phyloP scores from a whole-genome alignment of 2,797 vertebrate species.

The Hoplostethus atlanticus region DNA sequence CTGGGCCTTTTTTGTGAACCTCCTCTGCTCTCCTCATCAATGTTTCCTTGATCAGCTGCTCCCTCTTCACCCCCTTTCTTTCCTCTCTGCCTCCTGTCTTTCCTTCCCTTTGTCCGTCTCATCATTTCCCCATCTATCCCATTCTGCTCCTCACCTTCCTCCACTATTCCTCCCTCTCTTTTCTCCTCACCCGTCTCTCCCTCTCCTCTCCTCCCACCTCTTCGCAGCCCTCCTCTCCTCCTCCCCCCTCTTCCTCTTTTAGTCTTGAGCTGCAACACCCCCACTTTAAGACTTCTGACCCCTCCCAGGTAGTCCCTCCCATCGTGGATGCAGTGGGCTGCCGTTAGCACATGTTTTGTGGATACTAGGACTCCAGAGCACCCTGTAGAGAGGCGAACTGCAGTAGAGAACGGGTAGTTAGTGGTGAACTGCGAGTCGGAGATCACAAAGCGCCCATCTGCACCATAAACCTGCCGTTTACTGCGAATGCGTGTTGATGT shows the following conservation, averaged over 20 bases:
- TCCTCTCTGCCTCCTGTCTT: slow-evolving; percentile 11
- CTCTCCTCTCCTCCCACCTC: slow-evolving; percentile 29
- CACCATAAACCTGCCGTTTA: slow-evolving; percentile 91
- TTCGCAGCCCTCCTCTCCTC: slow-evolving; percentile 48
- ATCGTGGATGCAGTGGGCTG: slow-evolving; percentile 93
- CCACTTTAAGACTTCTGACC: slow-evolving; percentile 87
- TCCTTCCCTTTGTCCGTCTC: slow-evolving; percentile 4
- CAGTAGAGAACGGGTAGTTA: slow-evolving; percentile 91
- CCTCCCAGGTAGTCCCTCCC: slow-evolving; percentile 88
- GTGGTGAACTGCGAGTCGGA: slow-evolving; percentile 89
- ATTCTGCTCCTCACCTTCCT: slow-evolving; percentile 29
- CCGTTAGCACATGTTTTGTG: slow-evolving; percentile 90
- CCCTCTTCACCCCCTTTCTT: slow-evolving; percentile 14
- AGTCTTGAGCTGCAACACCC: slow-evolving; percentile 86
- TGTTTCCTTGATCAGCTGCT: slow-evolving; percentile 5
- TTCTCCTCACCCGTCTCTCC: slow-evolving; percentile 19
- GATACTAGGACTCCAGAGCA: slow-evolving; percentile 93
- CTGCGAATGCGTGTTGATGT: slow-evolving; percentile 31
- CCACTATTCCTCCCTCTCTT: slow-evolving; percentile 30
- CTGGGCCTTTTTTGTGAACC: slow-evolving; percentile 8
- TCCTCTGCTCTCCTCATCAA: not conserved
- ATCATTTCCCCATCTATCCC: not conserved
- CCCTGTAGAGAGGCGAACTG: slow-evolving; percentile 92
- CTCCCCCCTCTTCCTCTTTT: slow-evolving; percentile 64
- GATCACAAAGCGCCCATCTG: slow-evolving; percentile 93